Percentiles rank a stretch among this genome's conserved stretches.
Evolutionary conservation across 2,888 invertebrate genomes (phyloP).

Genomic region (Chaetoderma sp.): DNA sequence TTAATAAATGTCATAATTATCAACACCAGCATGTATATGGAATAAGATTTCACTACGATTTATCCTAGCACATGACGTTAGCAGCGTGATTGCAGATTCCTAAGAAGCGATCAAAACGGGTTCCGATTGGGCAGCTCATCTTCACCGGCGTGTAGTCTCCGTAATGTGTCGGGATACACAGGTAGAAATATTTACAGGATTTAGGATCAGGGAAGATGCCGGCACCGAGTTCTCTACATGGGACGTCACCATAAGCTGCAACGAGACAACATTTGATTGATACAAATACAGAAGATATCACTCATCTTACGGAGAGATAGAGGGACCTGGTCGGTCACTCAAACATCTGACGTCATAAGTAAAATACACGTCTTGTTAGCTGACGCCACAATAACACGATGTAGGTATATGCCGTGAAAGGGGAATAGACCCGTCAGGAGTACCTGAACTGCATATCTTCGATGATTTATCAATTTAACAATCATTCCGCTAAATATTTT

Average conservation of each 20-base stretch:
- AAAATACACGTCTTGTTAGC: no score
- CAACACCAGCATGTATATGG: no score
- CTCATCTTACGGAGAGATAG: not conserved
- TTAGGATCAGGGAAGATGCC: conserved; percentile 39
- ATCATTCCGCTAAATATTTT: no score
- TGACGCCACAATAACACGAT: no score
- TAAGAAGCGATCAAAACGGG: conserved; percentile 36
- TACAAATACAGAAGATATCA: not conserved
- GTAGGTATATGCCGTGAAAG: no score
- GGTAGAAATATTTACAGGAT: conserved; percentile 38
- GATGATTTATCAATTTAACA: no score
- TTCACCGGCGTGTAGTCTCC: conserved; percentile 33
- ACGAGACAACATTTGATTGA: no score
- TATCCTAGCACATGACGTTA: conserved; percentile 36
- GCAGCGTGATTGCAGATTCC: conserved; percentile 40
- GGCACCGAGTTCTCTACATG: conserved; percentile 31
- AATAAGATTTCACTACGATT: no score
- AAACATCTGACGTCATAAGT: no score
- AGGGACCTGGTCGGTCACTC: not conserved
- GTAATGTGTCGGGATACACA: conserved; percentile 38
- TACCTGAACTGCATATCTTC: no score
- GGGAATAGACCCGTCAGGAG: no score
- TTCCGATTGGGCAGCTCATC: conserved; percentile 41
- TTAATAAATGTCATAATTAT: no score
- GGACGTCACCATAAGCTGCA: conserved; percentile 17